Base-by-base conservation (phyloP, 2,888 invertebrate species). In the Trachelus iudaicus region DNA sequence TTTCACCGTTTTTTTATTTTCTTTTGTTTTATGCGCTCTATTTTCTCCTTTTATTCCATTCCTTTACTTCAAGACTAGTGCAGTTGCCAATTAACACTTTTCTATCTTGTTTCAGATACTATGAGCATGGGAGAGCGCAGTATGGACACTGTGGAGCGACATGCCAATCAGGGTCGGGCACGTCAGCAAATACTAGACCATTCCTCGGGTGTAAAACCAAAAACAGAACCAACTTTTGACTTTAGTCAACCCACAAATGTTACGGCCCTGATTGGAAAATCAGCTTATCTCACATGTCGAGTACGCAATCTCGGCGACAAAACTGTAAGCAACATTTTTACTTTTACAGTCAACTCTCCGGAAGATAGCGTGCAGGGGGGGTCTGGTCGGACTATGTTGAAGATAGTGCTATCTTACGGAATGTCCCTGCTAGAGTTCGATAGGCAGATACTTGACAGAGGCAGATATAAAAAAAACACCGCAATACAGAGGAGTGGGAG, bases 221-320 rank as follows among this genome's bases (percentile, higher is more conserved):
- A 90, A 80, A 84, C 85, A n/a, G 91, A 91, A 78, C 91, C 91
- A 11, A 88, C 88, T 75, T 91, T 91, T 85, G 91, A 91, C 83
- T 85, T 86, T 77, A 81, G 83, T 73, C 91, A 90, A 77, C 87
- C 86, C 75, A 89, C 89, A 71, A 91, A 91, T 83, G 88, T 91
- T 79, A 91, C 91, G n/a, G 91, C 91, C 11, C 85, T 91, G 68
- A 88, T 90, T 69, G 91, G 91, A n/a, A 90, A 91, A 84, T 86
- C 89, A 79, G 91, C 91, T 83, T 91, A 91, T 83, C 89, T 91
- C 77, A 90, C 91, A 69, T 91, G 91, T 79, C 87, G 90, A 77
- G 91, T 91, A 73, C 89, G 90, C 78, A 89, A 91, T 84, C 87
- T 91, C 75, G 91, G 89, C 76, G 89, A 91, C 82, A 91, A 90